phyloP scores from a whole-genome alignment of 2,113 vertebrate species.

The Corynorhinus townsendii region DNA sequence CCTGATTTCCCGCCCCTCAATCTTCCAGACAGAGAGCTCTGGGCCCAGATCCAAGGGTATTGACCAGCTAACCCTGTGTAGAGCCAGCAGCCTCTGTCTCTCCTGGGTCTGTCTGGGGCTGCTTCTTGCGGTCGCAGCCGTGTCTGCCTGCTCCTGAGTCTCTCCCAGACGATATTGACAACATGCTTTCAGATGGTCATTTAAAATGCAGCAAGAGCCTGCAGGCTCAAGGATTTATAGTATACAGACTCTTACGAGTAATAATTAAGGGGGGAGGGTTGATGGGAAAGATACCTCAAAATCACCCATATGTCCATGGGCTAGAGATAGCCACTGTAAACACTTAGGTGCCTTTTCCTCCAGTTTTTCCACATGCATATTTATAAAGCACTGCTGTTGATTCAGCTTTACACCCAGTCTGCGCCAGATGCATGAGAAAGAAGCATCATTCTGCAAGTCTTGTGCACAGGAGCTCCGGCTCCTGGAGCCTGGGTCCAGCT shows the following conservation, averaged over 20 bases:
- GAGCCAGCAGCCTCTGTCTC: not conserved
- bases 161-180: not conserved
- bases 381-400: not conserved
- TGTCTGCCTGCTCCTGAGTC: not conserved
- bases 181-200: constrained; percentile 10
- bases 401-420: not conserved
- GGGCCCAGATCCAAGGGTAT: not conserved
- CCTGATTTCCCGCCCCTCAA: not conserved
- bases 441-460: not conserved
- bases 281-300: not conserved
- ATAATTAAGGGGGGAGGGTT: not conserved
- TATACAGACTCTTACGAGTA: not conserved
- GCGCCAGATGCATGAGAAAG: not conserved
- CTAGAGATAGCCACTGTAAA: not conserved
- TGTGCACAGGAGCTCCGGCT: not conserved
- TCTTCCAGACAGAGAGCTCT: not conserved
- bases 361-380: not conserved
- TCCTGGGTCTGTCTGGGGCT: not conserved
- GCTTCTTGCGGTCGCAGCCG: not conserved
- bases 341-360: not conserved
- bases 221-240: not conserved
- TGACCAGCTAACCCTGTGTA: not conserved
- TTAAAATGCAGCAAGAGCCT: not conserved
- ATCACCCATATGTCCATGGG: not conserved
- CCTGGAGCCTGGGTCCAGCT: not conserved